Base-by-base conservation (phyloP, 2,888 invertebrate genomes). In the Mesorhabditis spiculigera region DNA sequence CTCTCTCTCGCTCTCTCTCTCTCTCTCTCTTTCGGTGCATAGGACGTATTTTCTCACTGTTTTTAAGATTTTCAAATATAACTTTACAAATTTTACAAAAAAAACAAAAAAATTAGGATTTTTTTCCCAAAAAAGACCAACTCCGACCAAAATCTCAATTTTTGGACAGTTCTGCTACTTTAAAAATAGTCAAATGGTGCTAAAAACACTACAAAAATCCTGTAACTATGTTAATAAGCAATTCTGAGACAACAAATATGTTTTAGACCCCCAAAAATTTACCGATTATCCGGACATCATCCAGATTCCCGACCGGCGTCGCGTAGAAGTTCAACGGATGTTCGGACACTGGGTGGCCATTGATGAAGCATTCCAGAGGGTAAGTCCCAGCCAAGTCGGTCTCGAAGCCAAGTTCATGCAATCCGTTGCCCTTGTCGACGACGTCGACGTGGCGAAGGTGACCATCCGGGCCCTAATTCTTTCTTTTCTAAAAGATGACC, bases 381-480 rank as follows among this genome's bases (percentile, higher is more conserved):
- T 75, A 78, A 10, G 72, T 73, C 5, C 76, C 75, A 8, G 75
- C 71, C 68, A 68, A 61, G 16, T 71, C 71, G 5, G 68, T 71
- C 63, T 64, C 50, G 63, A 50, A 71, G 44, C 43, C n/a, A 4
- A 65, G 5, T 42, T 4, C 28, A 41, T 65, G 8, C 16, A 43
- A 43, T 42, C 65, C 5, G 13, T 50, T n/a, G n/a, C 58, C 58
- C 8, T 13, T 50, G 8, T 50, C 58, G 8, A 13, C 1, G 58
- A 50, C 45, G 58, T 72, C 70, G 67, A 69, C 71, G n/a, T 69
- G 62, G 6, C 79, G 70, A 6, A 68, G 67, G 4, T 70, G 67
- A 45, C 75, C 77, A 62, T 80, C 79, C 16, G 79, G 79, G 44
- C 79, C 79, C 73, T 74, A 6, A 28, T 28, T 28, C 28, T 10